Base-by-base conservation (phyloP, 2,888 invertebrate species). In the Caenorhabditis sp. region DNA sequence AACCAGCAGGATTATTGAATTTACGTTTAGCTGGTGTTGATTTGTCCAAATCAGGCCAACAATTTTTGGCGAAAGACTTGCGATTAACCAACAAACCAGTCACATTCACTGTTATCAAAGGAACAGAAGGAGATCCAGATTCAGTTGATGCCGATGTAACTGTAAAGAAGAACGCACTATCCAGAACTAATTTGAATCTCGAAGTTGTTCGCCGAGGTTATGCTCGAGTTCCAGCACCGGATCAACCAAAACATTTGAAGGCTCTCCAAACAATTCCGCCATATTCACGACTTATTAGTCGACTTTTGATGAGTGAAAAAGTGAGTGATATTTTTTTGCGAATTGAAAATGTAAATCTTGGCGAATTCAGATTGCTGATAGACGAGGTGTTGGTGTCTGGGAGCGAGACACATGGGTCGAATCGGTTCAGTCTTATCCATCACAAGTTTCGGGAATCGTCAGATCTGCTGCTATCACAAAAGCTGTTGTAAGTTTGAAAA, bases 331-430 rank as follows among this genome's bases (percentile, higher is more conserved):
- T 36, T 26, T 57, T 26, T 7, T 23, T 20, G 14, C 21, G 10
- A 2, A 43, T 14, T 59, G 14, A 21, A 17, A 26, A n/a, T 50
- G 20, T 1, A 58, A 53, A 20, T 26, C 12, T 14, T 50, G 4
- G 1, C n/a, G 38, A 17, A 59, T 67, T 58, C 60, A 83, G 82
- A 76, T 87, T 26, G 87, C 87, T 7, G 86, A 87, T 58, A 77
- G 83, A 17, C 78, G 87, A n/a, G 88, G 87, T 21, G 81, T 88
- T 27, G 87, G 87, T 10, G 81, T 87, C n/a, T 87, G 88, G 88
- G 85, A 87, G 67, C 69, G 87, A 8, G 81, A 83, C 59, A 81
- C 85, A 1, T 85, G 84, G 84, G 85, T 87, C 21, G 87, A 87
- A 74, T 80, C 81, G n/a, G 76, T 87, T 8, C 82, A 80, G 26